Percentiles rank a stretch among this genome's conserved stretches.
These are phyloP conservation scores for Meriones psammophilus DNA, from an alignment of 2,797 vertebrate genomes.

Conservation along the genomic window DNA sequence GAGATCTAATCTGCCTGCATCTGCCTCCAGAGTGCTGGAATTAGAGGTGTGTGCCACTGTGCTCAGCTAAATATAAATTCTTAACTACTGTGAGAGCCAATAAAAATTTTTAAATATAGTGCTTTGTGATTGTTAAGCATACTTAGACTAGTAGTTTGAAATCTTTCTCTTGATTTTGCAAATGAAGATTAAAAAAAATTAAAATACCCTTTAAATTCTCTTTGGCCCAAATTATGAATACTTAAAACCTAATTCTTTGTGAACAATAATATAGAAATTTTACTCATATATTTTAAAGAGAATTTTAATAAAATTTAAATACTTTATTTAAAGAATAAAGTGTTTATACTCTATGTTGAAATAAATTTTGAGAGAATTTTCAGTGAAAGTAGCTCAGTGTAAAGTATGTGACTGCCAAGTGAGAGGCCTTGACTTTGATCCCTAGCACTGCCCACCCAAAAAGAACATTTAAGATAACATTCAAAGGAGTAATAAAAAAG, in stretches of 20 bases:
- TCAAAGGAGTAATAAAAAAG: conserved; percentile 17
- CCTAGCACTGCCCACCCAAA: background rate
- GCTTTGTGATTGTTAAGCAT: background rate
- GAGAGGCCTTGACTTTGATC: background rate
- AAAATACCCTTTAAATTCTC: conserved; percentile 31
- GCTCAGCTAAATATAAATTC: background rate
- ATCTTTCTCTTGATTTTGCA: conserved; percentile 56
- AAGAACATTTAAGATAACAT: conserved; percentile 47
- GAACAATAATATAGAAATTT: conserved; percentile 28
- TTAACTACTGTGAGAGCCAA: background rate
- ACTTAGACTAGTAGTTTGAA: conserved; percentile 38
- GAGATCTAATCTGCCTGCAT: background rate
- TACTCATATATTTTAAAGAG: background rate
- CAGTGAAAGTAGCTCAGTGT: background rate
- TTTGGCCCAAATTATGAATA: background rate
- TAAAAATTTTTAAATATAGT: conserved; percentile 18
- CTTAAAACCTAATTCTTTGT: conserved; percentile 11
- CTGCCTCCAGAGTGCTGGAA: background rate
- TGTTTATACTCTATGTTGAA: background rate
- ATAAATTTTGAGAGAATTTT: conserved; percentile 18
- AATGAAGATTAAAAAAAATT: conserved; percentile 55
- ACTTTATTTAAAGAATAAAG: too few species aligned
- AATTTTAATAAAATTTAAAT: too few species aligned
- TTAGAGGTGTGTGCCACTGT: background rate
- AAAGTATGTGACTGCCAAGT: background rate